Percentiles rank a stretch among this genome's conserved stretches.
Conservation (phyloP, 2,113 vertebrate genomes). For the Morphnarchus princeps region DNA sequence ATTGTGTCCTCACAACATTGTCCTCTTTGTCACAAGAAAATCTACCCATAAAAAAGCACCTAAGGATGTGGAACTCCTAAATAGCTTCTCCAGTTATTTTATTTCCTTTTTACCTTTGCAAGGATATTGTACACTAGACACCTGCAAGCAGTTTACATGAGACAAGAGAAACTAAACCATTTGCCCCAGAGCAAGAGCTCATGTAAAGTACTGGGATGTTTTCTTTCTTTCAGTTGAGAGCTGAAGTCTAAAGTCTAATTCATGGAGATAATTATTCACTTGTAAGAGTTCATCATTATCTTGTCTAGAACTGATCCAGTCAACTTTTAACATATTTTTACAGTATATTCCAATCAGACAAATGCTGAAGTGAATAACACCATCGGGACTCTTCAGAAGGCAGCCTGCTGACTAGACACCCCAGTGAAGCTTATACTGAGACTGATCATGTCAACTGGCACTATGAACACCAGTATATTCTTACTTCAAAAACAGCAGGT, state of each 20-base stretch:
- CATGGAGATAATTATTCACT: fast-evolving
- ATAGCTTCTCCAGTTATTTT: neutral
- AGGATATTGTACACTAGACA: neutral
- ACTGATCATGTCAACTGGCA: neutral
- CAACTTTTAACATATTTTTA: neutral
- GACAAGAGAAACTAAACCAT: neutral
- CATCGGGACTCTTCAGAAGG: neutral
- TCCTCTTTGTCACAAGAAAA: neutral
- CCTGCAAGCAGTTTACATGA: neutral
- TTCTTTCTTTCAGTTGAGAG: neutral
- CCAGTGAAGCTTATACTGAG: neutral
- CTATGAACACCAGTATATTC: neutral
- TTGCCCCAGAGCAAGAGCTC: neutral
- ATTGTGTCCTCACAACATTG: neutral
- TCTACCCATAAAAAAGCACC: neutral
- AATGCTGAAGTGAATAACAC: neutral
- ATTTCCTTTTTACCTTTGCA: neutral
- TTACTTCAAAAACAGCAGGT: neutral
- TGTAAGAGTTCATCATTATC: neutral
- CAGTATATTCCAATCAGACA: neutral
- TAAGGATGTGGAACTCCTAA: neutral
- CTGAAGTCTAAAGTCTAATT: neutral
- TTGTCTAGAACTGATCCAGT: neutral
- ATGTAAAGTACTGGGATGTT: neutral
- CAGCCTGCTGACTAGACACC: neutral